A percentile compares a stretch with the other conserved stretches of the same genome.
phyloP scores from a whole-genome alignment of 2,797 vertebrate genomes.

The Pseudochromis fuscus region DNA sequence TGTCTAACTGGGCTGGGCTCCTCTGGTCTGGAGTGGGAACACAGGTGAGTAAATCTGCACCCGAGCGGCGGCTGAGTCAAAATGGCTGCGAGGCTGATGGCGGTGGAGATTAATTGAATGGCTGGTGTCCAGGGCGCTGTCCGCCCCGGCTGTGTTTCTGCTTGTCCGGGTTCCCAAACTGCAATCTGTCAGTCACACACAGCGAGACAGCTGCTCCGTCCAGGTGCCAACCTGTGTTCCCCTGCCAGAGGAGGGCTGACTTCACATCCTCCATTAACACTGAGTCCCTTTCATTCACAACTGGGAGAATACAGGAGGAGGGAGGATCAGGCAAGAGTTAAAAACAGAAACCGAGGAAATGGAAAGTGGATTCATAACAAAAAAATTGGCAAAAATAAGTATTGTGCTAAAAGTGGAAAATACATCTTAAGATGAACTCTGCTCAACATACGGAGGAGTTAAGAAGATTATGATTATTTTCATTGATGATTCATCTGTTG shows the following conservation, averaged over 20 bases:
- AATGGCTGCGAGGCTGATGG: slow-evolving; percentile 57
- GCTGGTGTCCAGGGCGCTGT: slow-evolving; percentile 61
- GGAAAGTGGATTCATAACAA: slow-evolving; percentile 38
- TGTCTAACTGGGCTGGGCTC: slow-evolving; percentile 31
- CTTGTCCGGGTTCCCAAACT: slow-evolving; percentile 59
- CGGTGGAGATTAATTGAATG: slow-evolving; percentile 72
- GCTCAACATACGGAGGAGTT: background rate
- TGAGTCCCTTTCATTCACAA: slow-evolving; percentile 64
- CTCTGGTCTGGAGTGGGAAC: slow-evolving; percentile 37
- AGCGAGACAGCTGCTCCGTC: slow-evolving; percentile 69
- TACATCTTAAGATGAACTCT: background rate
- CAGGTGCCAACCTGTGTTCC: slow-evolving; percentile 74
- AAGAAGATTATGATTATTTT: slow-evolving; percentile 13
- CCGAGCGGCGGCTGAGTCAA: slow-evolving; percentile 27
- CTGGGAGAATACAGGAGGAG: slow-evolving; percentile 45
- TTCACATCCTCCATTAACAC: slow-evolving; percentile 74
- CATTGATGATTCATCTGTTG: slow-evolving; percentile 9
- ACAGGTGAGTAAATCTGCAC: slow-evolving; percentile 66
- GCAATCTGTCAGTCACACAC: slow-evolving; percentile 73
- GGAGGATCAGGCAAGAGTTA: slow-evolving; percentile 49
- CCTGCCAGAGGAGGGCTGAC: slow-evolving; percentile 70
- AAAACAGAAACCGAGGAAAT: slow-evolving; percentile 36
- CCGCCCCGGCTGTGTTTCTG: slow-evolving; percentile 43
- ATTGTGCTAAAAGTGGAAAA: slow-evolving; percentile 44
- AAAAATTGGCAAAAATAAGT: slow-evolving; percentile 27